A percentile compares a stretch with the other conserved stretches of the same genome.
Conservation (phyloP, 2,113 vertebrate genomes). For the Pipra filicauda region DNA sequence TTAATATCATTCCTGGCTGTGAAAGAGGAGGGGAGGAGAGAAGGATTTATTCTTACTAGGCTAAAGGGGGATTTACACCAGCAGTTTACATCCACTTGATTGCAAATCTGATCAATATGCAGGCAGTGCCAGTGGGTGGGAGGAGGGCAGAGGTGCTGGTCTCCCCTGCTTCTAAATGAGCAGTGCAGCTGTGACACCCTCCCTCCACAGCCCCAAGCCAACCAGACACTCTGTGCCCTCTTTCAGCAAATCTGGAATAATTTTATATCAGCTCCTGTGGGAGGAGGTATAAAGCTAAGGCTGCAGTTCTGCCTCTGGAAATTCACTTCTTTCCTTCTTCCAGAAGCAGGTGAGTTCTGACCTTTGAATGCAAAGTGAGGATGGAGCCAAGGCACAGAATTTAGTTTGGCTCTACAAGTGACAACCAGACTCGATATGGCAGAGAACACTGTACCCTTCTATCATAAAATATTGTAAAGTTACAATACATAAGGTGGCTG, state of each 20-base stretch:
- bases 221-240: background rate
- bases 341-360: background rate
- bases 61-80: background rate
- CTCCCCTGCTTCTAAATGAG: background rate
- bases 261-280: background rate
- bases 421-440: background rate
- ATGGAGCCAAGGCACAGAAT: background rate
- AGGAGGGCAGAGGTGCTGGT: background rate
- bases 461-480: background rate
- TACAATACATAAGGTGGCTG: background rate
- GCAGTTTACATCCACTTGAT: background rate
- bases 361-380: background rate
- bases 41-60: background rate
- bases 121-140: background rate
- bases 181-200: background rate
- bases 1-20: background rate
- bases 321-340: background rate
- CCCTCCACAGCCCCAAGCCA: background rate
- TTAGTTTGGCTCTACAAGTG: background rate
- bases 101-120: background rate
- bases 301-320: background rate
- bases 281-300: background rate
- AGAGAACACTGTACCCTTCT: background rate
- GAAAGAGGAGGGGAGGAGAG: background rate
- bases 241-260: background rate